These are phyloP conservation scores for Lepus timidus DNA, from an alignment of 2,113 vertebrate genomes.

Conservation along the genomic window DNA sequence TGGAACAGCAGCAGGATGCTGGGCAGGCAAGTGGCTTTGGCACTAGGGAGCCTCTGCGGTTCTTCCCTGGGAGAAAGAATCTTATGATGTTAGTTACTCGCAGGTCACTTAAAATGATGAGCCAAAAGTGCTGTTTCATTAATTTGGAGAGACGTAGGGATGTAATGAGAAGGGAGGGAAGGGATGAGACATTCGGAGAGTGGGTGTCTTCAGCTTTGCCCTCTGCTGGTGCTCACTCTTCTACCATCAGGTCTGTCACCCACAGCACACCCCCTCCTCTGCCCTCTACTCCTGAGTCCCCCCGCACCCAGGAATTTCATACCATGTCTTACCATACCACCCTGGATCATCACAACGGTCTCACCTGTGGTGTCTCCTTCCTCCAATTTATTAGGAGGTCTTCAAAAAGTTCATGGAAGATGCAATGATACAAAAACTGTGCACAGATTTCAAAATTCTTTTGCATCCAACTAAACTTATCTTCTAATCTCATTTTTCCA, in stretches of 20 bases:
- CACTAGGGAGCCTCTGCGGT: accelerated
- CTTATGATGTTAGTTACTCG: accelerated
- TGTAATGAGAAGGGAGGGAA: background rate
- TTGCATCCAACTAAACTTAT: no score
- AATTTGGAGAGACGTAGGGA: background rate
- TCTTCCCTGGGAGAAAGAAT: background rate
- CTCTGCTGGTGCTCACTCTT: accelerated
- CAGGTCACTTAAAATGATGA: background rate
- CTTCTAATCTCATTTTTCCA: no score
- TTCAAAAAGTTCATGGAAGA: no score
- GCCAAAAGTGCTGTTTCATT: background rate
- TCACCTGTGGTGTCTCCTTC: accelerated
- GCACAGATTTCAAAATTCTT: no score
- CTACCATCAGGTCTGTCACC: accelerated
- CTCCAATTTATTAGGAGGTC: no score
- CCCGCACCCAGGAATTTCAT: accelerated
- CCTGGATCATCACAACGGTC: accelerated
- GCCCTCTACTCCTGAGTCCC: accelerated
- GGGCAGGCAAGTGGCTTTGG: accelerated
- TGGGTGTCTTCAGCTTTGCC: accelerated
- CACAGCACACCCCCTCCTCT: accelerated
- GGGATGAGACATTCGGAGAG: accelerated
- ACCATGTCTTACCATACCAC: accelerated
- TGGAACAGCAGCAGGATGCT: accelerated
- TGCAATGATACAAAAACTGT: no score